These are phyloP conservation scores for Hylyphantes graminicola DNA, from an alignment of 1,140 invertebrate genomes.

Conservation along the genomic window DNA sequence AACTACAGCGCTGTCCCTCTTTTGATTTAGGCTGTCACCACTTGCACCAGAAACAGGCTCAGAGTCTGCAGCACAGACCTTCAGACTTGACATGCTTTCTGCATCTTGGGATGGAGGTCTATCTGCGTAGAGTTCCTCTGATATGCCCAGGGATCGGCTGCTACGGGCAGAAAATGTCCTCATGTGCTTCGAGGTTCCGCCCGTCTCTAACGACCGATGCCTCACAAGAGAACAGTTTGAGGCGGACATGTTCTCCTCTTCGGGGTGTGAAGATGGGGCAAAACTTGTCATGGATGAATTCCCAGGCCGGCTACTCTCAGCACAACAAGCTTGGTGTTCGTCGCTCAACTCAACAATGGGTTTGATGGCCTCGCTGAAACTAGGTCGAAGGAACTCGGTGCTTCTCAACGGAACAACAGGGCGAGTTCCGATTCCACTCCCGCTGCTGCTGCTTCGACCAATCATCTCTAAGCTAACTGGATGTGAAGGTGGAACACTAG, in stretches of 20 bases:
- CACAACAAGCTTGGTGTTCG: slow-evolving; percentile 72
- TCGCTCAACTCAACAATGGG: slow-evolving; percentile 85
- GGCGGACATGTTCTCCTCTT: slow-evolving; percentile 43
- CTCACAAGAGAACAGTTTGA: slow-evolving; percentile 55
- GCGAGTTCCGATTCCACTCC: slow-evolving; percentile 38
- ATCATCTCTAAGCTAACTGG: slow-evolving; percentile 65
- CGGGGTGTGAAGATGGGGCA: slow-evolving; percentile 15
- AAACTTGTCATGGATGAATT: slow-evolving; percentile 10
- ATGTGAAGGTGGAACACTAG: slow-evolving; percentile 64
- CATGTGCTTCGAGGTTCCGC: slow-evolving; percentile 34
- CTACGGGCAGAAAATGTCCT: slow-evolving; percentile 54
- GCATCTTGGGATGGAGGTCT: background rate
- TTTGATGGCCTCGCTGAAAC: slow-evolving; percentile 79
- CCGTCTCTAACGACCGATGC: slow-evolving; percentile 61
- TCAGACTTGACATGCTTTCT: slow-evolving; percentile 2
- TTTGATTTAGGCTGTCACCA: background rate
- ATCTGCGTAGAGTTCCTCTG: slow-evolving; percentile 33
- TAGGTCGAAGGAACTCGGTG: slow-evolving; percentile 57
- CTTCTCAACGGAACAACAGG: slow-evolving; percentile 38
- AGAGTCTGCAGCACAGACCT: slow-evolving; percentile 6
- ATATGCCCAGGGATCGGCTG: slow-evolving; percentile 47
- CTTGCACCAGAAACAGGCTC: background rate
- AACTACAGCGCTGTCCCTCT: slow-evolving; percentile 25
- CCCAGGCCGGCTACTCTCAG: slow-evolving; percentile 42
- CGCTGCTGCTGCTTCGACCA: slow-evolving; percentile 59